Conservation (phyloP, 2,797 vertebrate genomes). For the Malurus leucopterus region DNA sequence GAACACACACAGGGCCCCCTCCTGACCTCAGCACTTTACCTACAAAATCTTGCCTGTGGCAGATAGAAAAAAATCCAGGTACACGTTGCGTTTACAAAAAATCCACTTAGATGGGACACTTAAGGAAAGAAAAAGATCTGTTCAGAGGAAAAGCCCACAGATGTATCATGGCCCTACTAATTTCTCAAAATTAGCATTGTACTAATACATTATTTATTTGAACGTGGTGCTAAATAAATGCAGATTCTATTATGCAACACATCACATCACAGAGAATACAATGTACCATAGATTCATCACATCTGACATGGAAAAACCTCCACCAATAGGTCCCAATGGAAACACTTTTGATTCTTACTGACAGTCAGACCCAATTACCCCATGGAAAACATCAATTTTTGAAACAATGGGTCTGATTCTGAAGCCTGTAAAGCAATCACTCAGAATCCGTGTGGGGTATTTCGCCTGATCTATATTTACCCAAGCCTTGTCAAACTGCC, state of each 20-base stretch:
- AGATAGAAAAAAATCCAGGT: background rate
- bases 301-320: background rate
- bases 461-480: background rate
- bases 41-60: background rate
- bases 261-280: background rate
- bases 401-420: background rate
- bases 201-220: background rate
- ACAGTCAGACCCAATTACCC: background rate
- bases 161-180: background rate
- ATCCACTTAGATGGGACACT: background rate
- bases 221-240: background rate
- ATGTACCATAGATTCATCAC: background rate
- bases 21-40: background rate
- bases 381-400: background rate
- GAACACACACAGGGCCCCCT: background rate
- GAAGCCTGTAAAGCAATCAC: background rate
- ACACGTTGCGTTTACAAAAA: background rate
- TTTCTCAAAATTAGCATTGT: background rate
- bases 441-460: background rate
- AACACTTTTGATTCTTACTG: background rate
- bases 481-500: background rate
- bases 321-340: constrained; percentile 27
- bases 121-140: background rate
- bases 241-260: background rate
- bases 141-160: background rate